These are phyloP conservation scores for Falco cherrug DNA, from an alignment of 2,797 vertebrate genomes.

Conservation along the genomic window DNA sequence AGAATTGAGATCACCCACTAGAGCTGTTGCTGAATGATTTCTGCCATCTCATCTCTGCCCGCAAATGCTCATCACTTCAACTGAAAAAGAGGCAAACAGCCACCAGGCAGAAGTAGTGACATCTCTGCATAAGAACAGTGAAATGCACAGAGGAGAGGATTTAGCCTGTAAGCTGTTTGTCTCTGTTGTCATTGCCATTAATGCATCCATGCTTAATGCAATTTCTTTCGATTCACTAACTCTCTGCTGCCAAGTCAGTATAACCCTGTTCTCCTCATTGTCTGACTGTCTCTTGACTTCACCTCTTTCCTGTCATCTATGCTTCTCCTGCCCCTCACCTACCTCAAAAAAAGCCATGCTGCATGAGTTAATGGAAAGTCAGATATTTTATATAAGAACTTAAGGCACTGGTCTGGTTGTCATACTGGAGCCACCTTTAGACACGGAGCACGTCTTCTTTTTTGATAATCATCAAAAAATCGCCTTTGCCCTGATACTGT, in stretches of 20 bases:
- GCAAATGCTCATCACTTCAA: neutral
- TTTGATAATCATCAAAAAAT: neutral
- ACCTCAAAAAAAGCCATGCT: neutral
- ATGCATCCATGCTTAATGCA: slow-evolving; percentile 14
- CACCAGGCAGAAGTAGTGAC: neutral
- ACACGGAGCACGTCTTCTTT: neutral
- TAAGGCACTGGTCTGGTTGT: neutral
- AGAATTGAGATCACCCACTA: neutral
- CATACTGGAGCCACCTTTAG: neutral
- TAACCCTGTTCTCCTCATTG: neutral
- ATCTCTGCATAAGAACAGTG: neutral
- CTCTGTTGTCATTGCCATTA: slow-evolving; percentile 44
- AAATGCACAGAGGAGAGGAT: slow-evolving; percentile 7
- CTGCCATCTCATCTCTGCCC: neutral
- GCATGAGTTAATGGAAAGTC: neutral
- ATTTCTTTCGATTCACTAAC: slow-evolving; percentile 22
- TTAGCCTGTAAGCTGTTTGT: slow-evolving; percentile 44
- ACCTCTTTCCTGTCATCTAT: neutral
- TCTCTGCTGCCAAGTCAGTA: neutral
- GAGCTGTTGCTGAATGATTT: neutral
- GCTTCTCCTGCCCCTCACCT: neutral
- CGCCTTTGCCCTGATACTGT: neutral
- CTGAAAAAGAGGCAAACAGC: neutral
- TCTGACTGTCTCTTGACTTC: neutral
- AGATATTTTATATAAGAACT: neutral